Percentiles rank a stretch among this genome's conserved stretches.
Evolutionary conservation across 92 coral and sea anemone species (phyloP).

Genomic region (Actinernus sp.): DNA sequence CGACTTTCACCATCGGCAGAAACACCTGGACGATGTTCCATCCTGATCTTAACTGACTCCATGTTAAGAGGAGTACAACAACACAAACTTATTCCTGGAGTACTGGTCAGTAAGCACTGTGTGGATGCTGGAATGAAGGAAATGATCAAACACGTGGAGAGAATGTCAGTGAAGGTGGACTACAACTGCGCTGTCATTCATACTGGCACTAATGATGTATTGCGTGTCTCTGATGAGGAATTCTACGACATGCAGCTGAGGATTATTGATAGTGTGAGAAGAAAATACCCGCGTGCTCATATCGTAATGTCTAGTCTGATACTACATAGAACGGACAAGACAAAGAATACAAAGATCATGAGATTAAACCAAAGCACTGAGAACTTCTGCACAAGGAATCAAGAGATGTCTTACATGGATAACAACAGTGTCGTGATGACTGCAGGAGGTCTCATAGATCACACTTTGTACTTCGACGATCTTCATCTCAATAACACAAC

Average conservation of each 20-base stretch:
- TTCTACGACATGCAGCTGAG: not conserved
- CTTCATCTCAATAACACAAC: not conserved
- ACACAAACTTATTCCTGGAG: not conserved
- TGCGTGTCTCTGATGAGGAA: not conserved
- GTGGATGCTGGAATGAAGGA: conserved; percentile 5
- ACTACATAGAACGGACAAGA: not conserved
- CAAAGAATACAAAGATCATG: not conserved
- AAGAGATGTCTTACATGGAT: not conserved
- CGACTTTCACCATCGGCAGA: too few relatives aligned
- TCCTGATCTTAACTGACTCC: conserved; percentile 3
- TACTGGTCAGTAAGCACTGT: not conserved
- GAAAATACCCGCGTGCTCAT: not conserved
- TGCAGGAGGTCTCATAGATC: not conserved
- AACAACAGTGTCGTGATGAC: not conserved
- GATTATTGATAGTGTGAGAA: not conserved
- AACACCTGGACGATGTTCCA: too few relatives aligned
- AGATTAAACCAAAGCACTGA: not conserved
- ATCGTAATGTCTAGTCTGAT: conserved; percentile 1
- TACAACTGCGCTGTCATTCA: not conserved
- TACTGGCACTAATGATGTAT: not conserved
- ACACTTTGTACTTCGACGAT: not conserved
- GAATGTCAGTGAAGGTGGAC: not conserved
- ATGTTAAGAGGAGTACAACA: not conserved
- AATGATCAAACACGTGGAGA: not conserved
- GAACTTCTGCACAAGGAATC: not conserved